Evolutionary conservation across 2,113 vertebrate species (phyloP), one percentile per base, ranked within the genome.

Genomic region (Coturnix japonica): DNA sequence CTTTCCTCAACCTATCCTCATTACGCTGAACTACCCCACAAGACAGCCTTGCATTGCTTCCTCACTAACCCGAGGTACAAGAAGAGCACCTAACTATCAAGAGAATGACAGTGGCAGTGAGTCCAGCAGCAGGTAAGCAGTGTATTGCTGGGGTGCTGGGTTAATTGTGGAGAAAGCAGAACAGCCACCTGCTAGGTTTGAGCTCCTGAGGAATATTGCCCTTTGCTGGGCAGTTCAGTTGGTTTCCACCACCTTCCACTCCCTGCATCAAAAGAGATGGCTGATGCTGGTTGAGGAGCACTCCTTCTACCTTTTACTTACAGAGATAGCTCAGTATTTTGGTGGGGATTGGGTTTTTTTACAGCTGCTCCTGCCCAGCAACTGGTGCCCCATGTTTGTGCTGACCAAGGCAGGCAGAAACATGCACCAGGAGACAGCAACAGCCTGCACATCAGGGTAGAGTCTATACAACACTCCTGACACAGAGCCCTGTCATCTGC

Each of bases 391-490:
- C 6, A 5, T 0, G 1, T 26, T 59, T 54, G 73, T 74, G 37
- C 30, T 20, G 47, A 44, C 37, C 31, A 13, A 71, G 30, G 72
- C 33, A 49, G 37, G 1, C 76, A 65, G 25, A 22, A 17, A 30
- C 69, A 73, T 6, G 20, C 18, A 19, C 26, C 41, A 13, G 1
- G 56, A 74, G 81, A 49, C 51, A 13, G 33, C 1, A 2, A 64
- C 0, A 0, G 33, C 26, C 72, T 83, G 39, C 3, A 28, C 23
- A 25, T 33, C 0, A 3, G 53, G 23, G 37, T 63, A 59, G 15
- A 3, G 46, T 1, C 43, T 60, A 53, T 21, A 25, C 26, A 53
- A 13, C 8, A 1, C 54, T 21, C n/a, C 75, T 1, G 0, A 8
- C 0, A 0, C 7, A 17, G 6, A 85, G 89, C 44, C 23, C 60